A percentile compares a stretch with the other conserved stretches of the same genome.
Conservation (phyloP, 2,113 vertebrate species). For the Apistogramma diplotaenia region DNA sequence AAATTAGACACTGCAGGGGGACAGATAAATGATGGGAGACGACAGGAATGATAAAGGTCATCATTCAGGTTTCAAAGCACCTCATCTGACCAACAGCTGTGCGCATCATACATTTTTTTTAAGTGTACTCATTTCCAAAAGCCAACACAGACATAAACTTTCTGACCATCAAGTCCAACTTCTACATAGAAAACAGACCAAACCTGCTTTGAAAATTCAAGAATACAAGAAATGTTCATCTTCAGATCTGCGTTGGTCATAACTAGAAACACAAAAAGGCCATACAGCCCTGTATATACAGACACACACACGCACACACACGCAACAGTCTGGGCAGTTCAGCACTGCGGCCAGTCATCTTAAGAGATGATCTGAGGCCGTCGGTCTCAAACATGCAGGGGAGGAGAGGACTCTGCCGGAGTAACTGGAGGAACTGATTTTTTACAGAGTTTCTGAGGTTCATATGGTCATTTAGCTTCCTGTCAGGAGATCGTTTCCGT, state of each 20-base stretch:
- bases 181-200: conserved; percentile 14
- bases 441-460: conserved; percentile 47
- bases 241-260: conserved; percentile 3
- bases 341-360: background rate
- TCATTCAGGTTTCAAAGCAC: conserved; percentile 39
- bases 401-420: background rate
- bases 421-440: background rate
- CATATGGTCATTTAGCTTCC: conserved; percentile 10
- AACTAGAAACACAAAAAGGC: conserved; percentile 23
- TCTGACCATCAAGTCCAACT: background rate
- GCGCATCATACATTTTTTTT: conserved; percentile 2
- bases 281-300: conserved; percentile 27
- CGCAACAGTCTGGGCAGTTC: background rate
- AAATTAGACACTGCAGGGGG: conserved; percentile 9
- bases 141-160: background rate
- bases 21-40: background rate
- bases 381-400: conserved; percentile 54
- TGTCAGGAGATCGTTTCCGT: background rate
- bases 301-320: background rate
- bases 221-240: conserved; percentile 48
- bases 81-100: conserved; percentile 33
- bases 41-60: conserved; percentile 25
- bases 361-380: conserved; percentile 12
- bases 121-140: background rate
- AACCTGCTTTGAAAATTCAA: background rate